Base-by-base conservation (phyloP, 2,888 invertebrate species). In the Pachliopta kotzebuea region DNA sequence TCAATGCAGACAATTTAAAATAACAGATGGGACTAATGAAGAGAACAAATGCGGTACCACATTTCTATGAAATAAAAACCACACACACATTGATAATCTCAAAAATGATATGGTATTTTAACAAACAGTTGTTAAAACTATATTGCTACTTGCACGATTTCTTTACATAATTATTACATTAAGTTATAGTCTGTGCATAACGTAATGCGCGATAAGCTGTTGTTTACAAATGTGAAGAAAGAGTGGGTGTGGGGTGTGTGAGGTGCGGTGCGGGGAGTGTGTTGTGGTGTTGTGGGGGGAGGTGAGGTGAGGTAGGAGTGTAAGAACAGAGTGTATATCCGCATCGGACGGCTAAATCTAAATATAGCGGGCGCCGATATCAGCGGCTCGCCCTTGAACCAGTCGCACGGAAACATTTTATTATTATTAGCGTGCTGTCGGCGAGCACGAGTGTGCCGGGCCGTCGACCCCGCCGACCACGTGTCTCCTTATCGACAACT, bases 401-500 rank as follows among this genome's bases (percentile, higher is more conserved):
- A 91, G 88, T 90, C 90, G 90, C 90, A 90, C 90, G 91, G 90
- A 90, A 91, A 91, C 90, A 90, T 91, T 91, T 91, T 90, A 91
- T 91, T 91, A 91, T 91, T 90, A 91, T 90, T 91, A 91, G 89
- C 85, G 83, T 88, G 90, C 90, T 90, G 89, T 90, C 90, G 90
- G 90, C 88, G 90, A 86, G 87, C 89, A 85, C 88, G 89, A 90
- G 90, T 89, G 86, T 84, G 85, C 85, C 85, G 88, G 90, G 90
- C 90, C 91, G 88, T 74, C 90, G 90, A 91, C 88, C 91, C 78
- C 89, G 80, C 78, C 60, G 81, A 86, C 90, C 91, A 91, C 91
- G 91, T 90, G 91, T 89, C 90, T 90, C 87, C 90, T 91, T 91
- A 91, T 91, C 91, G 90, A 90, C 90, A 90, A 91, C 90, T 90